Conservation (phyloP, 2,797 vertebrate species). For the Valencia hispanica region DNA sequence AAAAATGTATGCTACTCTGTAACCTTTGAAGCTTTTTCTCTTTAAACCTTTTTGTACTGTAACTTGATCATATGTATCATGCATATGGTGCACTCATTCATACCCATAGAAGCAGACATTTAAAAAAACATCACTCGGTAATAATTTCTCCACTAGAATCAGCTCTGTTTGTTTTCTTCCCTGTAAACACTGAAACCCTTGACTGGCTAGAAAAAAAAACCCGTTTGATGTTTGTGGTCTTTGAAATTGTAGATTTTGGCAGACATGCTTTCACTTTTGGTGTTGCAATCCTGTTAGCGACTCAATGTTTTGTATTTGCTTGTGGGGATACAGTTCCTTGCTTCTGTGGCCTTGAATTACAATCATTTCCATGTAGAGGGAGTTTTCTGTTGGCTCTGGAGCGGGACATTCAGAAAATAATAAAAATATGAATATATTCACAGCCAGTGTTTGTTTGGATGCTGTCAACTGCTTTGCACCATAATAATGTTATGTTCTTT, state of each 20-base stretch:
- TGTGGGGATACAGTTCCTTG: slow-evolving; percentile 73
- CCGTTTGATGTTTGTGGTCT: slow-evolving; percentile 75
- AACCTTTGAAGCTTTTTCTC: slow-evolving; percentile 49
- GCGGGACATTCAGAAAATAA: slow-evolving; percentile 66
- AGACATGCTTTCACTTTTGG: slow-evolving; percentile 72
- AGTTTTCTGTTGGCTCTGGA: slow-evolving; percentile 57
- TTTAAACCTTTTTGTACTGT: slow-evolving; percentile 50
- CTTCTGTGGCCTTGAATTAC: slow-evolving; percentile 81
- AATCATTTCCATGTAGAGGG: slow-evolving; percentile 63
- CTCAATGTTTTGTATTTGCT: slow-evolving; percentile 76
- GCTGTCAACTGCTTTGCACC: slow-evolving; percentile 16
- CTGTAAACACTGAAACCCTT: slow-evolving; percentile 65
- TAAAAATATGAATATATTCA: slow-evolving; percentile 69
- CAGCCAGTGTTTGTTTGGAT: slow-evolving; percentile 42
- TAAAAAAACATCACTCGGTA: slow-evolving; percentile 6
- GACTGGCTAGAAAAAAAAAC: slow-evolving; percentile 62
- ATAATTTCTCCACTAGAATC: slow-evolving; percentile 50
- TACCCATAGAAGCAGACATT: slow-evolving; percentile 38
- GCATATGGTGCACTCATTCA: slow-evolving; percentile 35
- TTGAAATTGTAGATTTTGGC: slow-evolving; percentile 75
- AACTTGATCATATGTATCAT: slow-evolving; percentile 51
- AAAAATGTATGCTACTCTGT: slow-evolving; percentile 28
- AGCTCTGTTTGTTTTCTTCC: slow-evolving; percentile 55
- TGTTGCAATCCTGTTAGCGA: slow-evolving; percentile 77
- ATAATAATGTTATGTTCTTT: background rate